These are phyloP conservation scores for Austrolebias charrua DNA, from an alignment of 2,797 vertebrate species.

Conservation along the genomic window DNA sequence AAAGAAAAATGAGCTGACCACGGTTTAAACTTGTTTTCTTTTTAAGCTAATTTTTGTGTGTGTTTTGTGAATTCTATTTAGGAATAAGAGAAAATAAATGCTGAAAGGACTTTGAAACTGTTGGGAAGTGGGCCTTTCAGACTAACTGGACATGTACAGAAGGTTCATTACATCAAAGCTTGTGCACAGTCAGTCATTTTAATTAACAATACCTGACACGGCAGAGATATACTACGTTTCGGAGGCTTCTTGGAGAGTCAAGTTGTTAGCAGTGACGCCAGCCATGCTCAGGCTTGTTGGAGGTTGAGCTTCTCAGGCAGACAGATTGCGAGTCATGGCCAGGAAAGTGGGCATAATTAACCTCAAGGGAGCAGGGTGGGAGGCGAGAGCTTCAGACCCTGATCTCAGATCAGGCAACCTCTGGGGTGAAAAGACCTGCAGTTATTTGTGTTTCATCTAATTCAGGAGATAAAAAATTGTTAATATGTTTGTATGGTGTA, in stretches of 20 bases:
- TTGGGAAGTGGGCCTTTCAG: slow-evolving; percentile 2
- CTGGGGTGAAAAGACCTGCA: slow-evolving; percentile 26
- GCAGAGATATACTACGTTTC: slow-evolving; percentile 61
- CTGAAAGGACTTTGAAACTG: neutral
- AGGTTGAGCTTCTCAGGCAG: slow-evolving; percentile 51
- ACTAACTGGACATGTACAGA: slow-evolving; percentile 27
- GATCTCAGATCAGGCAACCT: slow-evolving; percentile 49
- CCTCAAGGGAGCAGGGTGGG: slow-evolving; percentile 67
- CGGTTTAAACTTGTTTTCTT: too few species aligned
- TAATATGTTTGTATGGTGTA: neutral
- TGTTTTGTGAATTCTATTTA: slow-evolving; percentile 22
- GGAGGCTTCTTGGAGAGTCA: slow-evolving; percentile 48
- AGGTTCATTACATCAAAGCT: slow-evolving; percentile 39
- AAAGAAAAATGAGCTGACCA: too few species aligned
- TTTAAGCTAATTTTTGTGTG: neutral
- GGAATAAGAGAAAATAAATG: slow-evolving; percentile 3
- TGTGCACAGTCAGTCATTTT: slow-evolving; percentile 73
- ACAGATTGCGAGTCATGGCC: slow-evolving; percentile 65
- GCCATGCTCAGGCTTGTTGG: slow-evolving; percentile 42
- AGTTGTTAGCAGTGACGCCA: slow-evolving; percentile 65
- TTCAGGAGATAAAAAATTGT: slow-evolving; percentile 4
- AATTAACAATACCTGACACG: slow-evolving; percentile 69
- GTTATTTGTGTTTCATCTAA: slow-evolving; percentile 14
- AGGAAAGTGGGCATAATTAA: slow-evolving; percentile 79
- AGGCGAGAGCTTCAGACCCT: slow-evolving; percentile 53